Evolutionary conservation across 2,113 vertebrate species (phyloP), one percentile per base, ranked within the genome.

Genomic region (Amblyornis subalaris): DNA sequence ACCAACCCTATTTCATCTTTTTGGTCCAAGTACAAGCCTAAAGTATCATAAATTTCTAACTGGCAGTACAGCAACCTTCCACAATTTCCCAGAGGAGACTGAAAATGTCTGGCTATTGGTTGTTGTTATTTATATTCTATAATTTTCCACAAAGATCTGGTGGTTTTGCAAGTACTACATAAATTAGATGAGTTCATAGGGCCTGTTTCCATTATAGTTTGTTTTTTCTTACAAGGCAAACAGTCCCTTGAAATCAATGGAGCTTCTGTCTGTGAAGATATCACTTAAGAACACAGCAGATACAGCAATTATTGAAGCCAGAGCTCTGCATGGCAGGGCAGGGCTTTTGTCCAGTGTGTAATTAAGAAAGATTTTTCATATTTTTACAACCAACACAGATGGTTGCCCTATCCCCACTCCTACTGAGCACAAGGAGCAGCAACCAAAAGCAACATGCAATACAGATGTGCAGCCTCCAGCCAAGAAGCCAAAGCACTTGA

Each of bases 101-200:
- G 9, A 64, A 80, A 88, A 91, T 48, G 40, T n/a, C 40, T 85
- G 69, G 58, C 47, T 74, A 53, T 77, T 93, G 42, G 62, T 92
- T 85, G 70, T 14, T 72, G 20, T 88, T 86, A 92, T 66, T 96
- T 88, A 89, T 85, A 82, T 44, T 85, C 71, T 74, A 57, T 19
- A 89, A 62, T 62, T 85, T 93, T 73, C 85, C 94, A 76, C 51
- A 65, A 61, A 93, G 74, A 91, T 62, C 23, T n/a, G 75, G 78
- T 80, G 81, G 31, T 18, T 93, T 79, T 94, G 17, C 66, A 89
- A 91, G 67, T 36, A 77, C 47, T 70, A 54, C 24, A 71, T 62
- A 83, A 73, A 93, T 71, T 55, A 84, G 36, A 57, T 62, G 80
- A 95, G 33, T 76, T 91, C 73, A 87, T 12, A 35, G 44, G 62